These are phyloP conservation scores for Nematopogon swammerdamellus DNA, from an alignment of 2,888 invertebrate genomes.

Conservation along the genomic window DNA sequence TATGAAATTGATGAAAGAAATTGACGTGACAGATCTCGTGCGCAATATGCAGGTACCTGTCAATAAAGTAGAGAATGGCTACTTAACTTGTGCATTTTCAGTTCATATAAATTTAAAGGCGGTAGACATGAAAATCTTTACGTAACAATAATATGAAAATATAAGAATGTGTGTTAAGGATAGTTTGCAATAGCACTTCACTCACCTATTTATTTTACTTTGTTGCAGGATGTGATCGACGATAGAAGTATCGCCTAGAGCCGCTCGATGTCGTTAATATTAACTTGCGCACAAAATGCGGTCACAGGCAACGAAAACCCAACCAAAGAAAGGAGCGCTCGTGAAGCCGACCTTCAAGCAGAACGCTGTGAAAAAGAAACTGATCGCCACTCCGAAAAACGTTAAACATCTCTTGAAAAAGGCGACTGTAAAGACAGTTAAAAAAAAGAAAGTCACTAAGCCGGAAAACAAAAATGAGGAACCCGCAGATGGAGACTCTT, in stretches of 20 bases:
- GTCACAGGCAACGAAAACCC: constrained; percentile 45
- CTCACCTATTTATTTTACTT: constrained; percentile 18
- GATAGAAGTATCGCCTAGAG: constrained; percentile 15
- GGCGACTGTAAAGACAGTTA: constrained; percentile 26
- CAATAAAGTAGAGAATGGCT: too few relatives aligned
- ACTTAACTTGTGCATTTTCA: too few relatives aligned
- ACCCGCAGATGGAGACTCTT: constrained; percentile 9
- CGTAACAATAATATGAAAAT: too few relatives aligned
- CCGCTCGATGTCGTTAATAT: constrained; percentile 35
- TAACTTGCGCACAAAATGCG: constrained; percentile 42
- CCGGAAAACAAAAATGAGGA: constrained; percentile 23
- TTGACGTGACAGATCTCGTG: too few relatives aligned
- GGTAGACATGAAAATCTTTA: too few relatives aligned
- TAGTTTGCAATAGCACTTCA: too few relatives aligned
- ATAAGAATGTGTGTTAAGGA: too few relatives aligned
- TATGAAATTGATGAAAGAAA: too few relatives aligned
- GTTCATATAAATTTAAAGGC: too few relatives aligned
- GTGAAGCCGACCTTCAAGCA: constrained; percentile 35
- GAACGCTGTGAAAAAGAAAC: constrained; percentile 28
- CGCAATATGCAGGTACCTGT: too few relatives aligned
- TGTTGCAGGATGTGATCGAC: constrained; percentile 46
- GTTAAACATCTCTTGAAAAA: constrained; percentile 30
- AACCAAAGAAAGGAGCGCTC: constrained; percentile 41
- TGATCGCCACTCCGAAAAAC: constrained; percentile 27
- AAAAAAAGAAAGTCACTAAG: constrained; percentile 15